phyloP scores from a whole-genome alignment of 92 coral and sea anemone genomes.

The Paragorgia papillata region DNA sequence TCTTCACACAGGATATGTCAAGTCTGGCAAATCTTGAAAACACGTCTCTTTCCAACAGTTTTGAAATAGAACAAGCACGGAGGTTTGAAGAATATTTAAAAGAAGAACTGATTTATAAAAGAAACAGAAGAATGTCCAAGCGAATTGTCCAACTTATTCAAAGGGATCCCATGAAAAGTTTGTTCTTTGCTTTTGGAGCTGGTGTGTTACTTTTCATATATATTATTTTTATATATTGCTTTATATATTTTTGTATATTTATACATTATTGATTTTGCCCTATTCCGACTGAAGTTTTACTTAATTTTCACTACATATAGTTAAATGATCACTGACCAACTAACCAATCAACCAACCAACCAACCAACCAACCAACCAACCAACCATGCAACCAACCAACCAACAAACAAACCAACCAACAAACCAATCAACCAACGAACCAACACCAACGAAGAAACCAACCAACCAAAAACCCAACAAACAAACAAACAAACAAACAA shows the following conservation, averaged over 20 bases:
- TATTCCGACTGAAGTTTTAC: not conserved
- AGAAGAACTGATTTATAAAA: constrained; percentile 76
- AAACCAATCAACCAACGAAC: too few relatives aligned
- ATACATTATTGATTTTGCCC: not conserved
- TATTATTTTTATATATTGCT: not conserved
- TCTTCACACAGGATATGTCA: constrained; percentile 73
- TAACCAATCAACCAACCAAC: too few relatives aligned
- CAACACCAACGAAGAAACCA: too few relatives aligned
- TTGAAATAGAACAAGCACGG: constrained; percentile 62
- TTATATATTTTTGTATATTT: not conserved
- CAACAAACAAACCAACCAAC: too few relatives aligned
- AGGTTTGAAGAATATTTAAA: constrained; percentile 77
- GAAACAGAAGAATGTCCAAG: constrained; percentile 85
- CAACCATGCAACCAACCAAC: too few relatives aligned
- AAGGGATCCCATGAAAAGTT: constrained; percentile 70
- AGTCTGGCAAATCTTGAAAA: constrained; percentile 55
- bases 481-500: too few relatives aligned
- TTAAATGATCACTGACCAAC: too few relatives aligned
- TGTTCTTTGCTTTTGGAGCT: constrained; percentile 98
- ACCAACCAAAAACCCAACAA: too few relatives aligned
- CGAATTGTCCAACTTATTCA: constrained; percentile 76
- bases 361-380: too few relatives aligned
- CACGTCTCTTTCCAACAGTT: constrained; percentile 59
- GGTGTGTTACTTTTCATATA: constrained; percentile 56
- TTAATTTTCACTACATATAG: too few relatives aligned